Evolutionary conservation across 2,797 vertebrate species (phyloP).

Genomic region (Acanthornis magna): DNA sequence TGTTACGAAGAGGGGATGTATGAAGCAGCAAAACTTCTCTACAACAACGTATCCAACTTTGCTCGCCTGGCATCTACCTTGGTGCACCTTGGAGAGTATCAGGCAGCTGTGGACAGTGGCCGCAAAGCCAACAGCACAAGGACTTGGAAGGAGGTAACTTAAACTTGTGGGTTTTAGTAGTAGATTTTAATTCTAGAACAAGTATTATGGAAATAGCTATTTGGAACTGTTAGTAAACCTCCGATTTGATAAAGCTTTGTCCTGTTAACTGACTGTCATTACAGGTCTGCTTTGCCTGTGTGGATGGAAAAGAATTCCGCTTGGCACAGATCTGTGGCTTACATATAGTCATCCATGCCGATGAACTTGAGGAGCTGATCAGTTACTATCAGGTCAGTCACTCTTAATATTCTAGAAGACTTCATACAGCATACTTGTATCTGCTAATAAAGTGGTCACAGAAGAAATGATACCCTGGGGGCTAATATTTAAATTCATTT

Average conservation of each 20-base stretch:
- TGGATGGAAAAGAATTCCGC: constrained; percentile 91
- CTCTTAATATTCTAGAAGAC: not conserved
- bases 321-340: constrained; percentile 93
- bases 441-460: not conserved
- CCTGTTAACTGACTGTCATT: not conserved
- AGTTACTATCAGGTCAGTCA: constrained; percentile 89
- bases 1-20: constrained; percentile 94
- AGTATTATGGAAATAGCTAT: not conserved
- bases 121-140: constrained; percentile 92
- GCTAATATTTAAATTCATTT: not conserved
- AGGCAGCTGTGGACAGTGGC: constrained; percentile 91
- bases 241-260: not conserved
- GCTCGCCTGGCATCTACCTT: constrained; percentile 90
- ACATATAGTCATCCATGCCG: constrained; percentile 92
- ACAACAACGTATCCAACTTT: constrained; percentile 91
- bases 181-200: not conserved
- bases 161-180: not conserved
- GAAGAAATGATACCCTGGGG: not conserved
- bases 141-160: constrained; percentile 90
- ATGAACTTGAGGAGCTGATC: constrained; percentile 93
- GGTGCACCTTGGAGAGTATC: constrained; percentile 91
- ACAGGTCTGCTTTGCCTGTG: constrained; percentile 93
- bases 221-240: not conserved
- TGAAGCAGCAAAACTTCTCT: constrained; percentile 89
- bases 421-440: not conserved